phyloP scores from a whole-genome alignment of 2,888 invertebrate species.

The Hoplodrina ambigua region DNA sequence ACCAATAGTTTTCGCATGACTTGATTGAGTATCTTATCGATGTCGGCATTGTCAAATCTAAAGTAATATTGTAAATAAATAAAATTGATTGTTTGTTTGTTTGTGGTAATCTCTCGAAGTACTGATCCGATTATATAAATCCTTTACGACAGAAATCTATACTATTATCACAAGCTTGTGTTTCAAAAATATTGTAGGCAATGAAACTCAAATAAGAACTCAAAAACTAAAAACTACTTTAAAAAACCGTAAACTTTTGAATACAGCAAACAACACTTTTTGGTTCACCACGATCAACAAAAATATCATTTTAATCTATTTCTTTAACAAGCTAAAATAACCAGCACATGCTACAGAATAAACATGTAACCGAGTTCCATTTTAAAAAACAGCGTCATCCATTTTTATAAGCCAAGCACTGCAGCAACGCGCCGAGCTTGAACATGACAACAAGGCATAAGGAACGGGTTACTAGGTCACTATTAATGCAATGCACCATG shows the following conservation, averaged over 20 bases:
- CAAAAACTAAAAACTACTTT: background rate
- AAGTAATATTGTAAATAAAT: no score
- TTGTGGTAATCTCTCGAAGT: no score
- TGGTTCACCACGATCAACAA: slow-evolving; percentile 4
- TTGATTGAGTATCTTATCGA: background rate
- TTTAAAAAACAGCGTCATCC: slow-evolving; percentile 53
- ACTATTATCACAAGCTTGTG: no score
- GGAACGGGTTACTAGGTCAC: slow-evolving; percentile 53
- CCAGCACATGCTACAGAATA: slow-evolving; percentile 32
- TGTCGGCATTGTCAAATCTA: no score
- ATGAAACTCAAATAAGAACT: no score
- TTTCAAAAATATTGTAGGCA: background rate
- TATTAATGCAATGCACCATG: slow-evolving; percentile 58
- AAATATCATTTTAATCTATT: slow-evolving; percentile 6
- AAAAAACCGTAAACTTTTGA: background rate
- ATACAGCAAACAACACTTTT: background rate
- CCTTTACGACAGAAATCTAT: no score
- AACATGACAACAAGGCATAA: slow-evolving; percentile 49
- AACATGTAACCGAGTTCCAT: slow-evolving; percentile 53
- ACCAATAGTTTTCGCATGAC: background rate
- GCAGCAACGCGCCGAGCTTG: slow-evolving; percentile 34
- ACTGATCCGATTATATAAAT: no score
- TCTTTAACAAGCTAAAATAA: slow-evolving; percentile 28
- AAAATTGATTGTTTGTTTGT: no score
- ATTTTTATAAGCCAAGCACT: slow-evolving; percentile 54